Evolutionary conservation across 2,113 vertebrate genomes (phyloP).

Genomic region (Piliocolobus tephrosceles): DNA sequence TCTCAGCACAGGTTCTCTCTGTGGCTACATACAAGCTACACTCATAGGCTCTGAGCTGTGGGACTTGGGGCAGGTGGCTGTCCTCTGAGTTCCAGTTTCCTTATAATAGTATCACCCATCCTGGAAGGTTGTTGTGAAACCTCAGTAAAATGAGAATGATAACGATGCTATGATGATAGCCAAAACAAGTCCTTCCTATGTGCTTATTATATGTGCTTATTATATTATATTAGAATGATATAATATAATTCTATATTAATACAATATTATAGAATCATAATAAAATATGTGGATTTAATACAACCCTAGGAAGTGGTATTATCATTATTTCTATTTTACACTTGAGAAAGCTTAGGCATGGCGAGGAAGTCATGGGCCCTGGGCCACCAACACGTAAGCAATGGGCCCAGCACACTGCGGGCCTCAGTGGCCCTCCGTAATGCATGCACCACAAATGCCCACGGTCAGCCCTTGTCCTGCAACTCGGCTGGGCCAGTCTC

Average conservation of each 20-base stretch:
- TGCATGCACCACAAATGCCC: fast-evolving
- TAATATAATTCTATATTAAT: too few species aligned
- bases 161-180: background rate
- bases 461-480: background rate
- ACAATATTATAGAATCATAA: too few species aligned
- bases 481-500: background rate
- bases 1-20: background rate
- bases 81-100: background rate
- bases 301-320: background rate
- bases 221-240: too few species aligned
- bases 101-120: background rate
- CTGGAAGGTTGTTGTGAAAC: background rate
- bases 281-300: too few species aligned
- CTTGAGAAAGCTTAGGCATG: background rate
- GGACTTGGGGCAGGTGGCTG: background rate
- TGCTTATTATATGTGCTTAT: background rate
- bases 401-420: fast-evolving
- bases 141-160: background rate
- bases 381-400: fast-evolving
- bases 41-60: fast-evolving
- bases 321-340: background rate
- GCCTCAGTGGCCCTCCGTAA: background rate
- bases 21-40: background rate
- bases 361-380: background rate
- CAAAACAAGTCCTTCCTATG: fast-evolving